Base-by-base conservation (phyloP, 1,140 invertebrate species). In the Drosophila sulfurigaster region DNA sequence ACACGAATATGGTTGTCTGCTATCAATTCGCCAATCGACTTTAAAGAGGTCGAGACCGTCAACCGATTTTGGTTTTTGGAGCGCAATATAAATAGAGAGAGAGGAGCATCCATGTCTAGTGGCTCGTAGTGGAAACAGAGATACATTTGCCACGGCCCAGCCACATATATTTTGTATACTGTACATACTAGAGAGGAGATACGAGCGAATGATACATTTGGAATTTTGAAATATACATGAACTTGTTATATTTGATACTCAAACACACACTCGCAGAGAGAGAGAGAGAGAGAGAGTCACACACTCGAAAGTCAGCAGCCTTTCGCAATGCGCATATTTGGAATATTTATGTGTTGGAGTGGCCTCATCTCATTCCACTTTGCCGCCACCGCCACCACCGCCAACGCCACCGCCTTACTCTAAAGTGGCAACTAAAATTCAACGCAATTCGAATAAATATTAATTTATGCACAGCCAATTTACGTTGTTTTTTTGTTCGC, bases 381-480 rank as follows among this genome's bases (percentile, higher is more conserved):
- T 38, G 35, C 46, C 5, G 2, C 10, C 45, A 20, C 20, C 16
- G 2, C 16, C 16, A 3, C 16, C 16, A 20, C 1, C 20, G 20
- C 20, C 20, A 3, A 3, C 45, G 3, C 7, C 15, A 15, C 15
- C 28, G 25, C 5, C 38, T 46, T 54, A 59, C 10, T 45, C 11
- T 43, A 56, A 56, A 65, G 57, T 52, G 48, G 54, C 56, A 56
- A 65, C 56, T 41, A 67, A 46, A 77, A 78, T 73, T 78, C 78
- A 80, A 81, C 71, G 75, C 75, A 75, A 82, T 80, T 78, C 64
- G 51, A 83, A 83, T 85, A 69, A 81, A 85, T 83, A 80, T 83
- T 80, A 83, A 85, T 85, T 80, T 85, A 85, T 83, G 73, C 81
- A 83, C 60, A 81, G 78, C 60, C 77, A 83, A 83, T 85, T 83